Base-by-base conservation (phyloP, 2,888 invertebrate genomes). In the Augiades crinisus region DNA sequence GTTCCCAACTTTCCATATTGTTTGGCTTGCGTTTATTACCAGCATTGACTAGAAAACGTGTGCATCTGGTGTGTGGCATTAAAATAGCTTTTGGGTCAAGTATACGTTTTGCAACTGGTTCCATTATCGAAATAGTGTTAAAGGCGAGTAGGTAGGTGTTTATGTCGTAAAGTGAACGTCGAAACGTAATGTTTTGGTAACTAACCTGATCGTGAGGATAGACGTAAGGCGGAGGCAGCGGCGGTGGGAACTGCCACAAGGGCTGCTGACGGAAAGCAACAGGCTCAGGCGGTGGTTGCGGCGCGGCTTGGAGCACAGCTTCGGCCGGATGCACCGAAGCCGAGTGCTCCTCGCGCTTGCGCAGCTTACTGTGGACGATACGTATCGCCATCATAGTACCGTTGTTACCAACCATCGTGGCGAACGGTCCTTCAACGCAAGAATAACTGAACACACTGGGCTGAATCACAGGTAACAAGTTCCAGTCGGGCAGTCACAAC, bases 351-450 rank as follows among this genome's bases (percentile, higher is more conserved):
- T 96, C 95, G 68, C 95, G 92, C 90, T 96, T 96, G 75, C 95
- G 92, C 90, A 96, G 92, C 91, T 96, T 96, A 90, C 95, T 96
- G 93, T 95, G 95, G 90, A 96, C 95, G 93, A 96, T 94, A 90
- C 95, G 95, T 84, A 96, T 94, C 84, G 95, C 95, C 90, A 95
- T 94, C 93, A 95, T 93, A 79, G 95, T 95, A 84, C 94, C 95
- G 90, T 95, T 95, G 90, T 93, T 95, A 86, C 95, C 95, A 86
- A 95, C 95, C 95, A 95, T 95, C 76, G 92, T 93, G 76, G 70
- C 68, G 64, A 83, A 80, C 59, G 78, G 77, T 76, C 72, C 80
- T 72, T 78, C 73, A 60, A 81, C 78, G 78, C 80, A 86, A 86
- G 81, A 82, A 82, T 79, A 81, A 82, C 78, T 75, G 73, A 78